Percentiles rank a stretch among this genome's conserved stretches.
These are phyloP conservation scores for Diachrysia chrysitis DNA, from an alignment of 2,888 invertebrate genomes.

Conservation along the genomic window DNA sequence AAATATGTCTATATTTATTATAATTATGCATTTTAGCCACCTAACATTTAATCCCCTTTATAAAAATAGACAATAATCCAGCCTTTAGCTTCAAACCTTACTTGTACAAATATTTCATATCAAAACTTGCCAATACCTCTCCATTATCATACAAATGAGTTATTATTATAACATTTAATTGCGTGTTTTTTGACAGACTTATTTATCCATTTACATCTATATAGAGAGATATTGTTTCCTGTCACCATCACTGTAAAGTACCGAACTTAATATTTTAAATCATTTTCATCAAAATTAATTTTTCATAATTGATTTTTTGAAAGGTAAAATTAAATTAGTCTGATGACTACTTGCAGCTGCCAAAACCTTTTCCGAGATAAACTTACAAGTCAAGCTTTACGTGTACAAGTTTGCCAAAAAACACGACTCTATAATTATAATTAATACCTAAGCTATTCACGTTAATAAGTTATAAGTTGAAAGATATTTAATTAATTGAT, in stretches of 20 bases:
- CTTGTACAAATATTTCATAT: conserved; percentile 79
- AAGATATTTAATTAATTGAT: conserved; percentile 69
- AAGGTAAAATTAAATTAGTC: neutral
- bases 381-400: conserved; percentile 2
- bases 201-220: conserved; percentile 12
- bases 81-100: conserved; percentile 65
- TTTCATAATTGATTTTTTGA: too few relatives aligned
- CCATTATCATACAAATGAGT: conserved; percentile 65
- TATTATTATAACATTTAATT: conserved; percentile 54
- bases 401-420: conserved; percentile 71
- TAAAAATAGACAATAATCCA: conserved; percentile 81
- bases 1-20: conserved; percentile 65
- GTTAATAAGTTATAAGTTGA: conserved; percentile 80
- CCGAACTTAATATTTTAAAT: too few relatives aligned
- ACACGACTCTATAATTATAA: conserved; percentile 64
- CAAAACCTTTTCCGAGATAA: conserved; percentile 24
- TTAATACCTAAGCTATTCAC: conserved; percentile 72
- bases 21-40: conserved; percentile 83
- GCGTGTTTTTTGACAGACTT: conserved; percentile 55
- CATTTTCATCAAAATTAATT: too few relatives aligned
- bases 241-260: neutral
- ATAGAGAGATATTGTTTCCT: neutral
- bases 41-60: conserved; percentile 80
- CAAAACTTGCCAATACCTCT: conserved; percentile 75
- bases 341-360: conserved; percentile 43